phyloP scores from a whole-genome alignment of 2,888 invertebrate species.

The Drosophila pseudotalamancana region DNA sequence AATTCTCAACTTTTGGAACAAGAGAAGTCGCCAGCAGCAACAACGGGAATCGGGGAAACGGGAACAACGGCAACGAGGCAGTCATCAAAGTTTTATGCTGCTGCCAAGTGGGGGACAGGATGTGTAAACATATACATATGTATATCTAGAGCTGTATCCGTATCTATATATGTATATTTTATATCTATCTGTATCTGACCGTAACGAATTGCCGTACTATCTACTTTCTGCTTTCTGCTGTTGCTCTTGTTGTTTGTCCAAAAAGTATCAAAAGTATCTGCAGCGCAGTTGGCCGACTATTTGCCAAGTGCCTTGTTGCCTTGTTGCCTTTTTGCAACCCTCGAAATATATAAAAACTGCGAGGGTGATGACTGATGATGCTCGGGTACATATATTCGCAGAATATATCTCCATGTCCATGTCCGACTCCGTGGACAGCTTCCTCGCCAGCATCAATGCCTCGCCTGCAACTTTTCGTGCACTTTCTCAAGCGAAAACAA shows the following conservation, averaged over 20 bases:
- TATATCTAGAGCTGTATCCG: conserved; percentile 18
- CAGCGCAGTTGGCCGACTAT: conserved; percentile 44
- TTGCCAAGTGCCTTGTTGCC: conserved; percentile 50
- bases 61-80: conserved; percentile 22
- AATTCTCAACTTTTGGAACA: conserved; percentile 58
- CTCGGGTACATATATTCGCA: conserved; percentile 29
- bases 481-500: conserved; percentile 39
- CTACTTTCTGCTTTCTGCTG: conserved; percentile 9
- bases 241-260: conserved; percentile 35
- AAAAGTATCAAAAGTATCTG: conserved; percentile 72
- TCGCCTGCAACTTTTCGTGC: conserved; percentile 52
- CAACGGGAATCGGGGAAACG: background rate
- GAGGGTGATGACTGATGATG: conserved; percentile 82
- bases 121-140: conserved; percentile 7
- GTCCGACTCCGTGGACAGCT: background rate
- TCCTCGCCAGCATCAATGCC: conserved; percentile 6
- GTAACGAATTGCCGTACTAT: conserved; percentile 70
- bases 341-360: conserved; percentile 44
- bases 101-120: conserved; percentile 51
- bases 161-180: conserved; percentile 37
- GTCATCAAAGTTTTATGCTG: conserved; percentile 68
- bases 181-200: conserved; percentile 67
- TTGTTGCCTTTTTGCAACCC: conserved; percentile 68
- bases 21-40: conserved; percentile 27
- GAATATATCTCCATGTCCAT: no score